Percentiles rank a stretch among this genome's conserved stretches.
Conservation (phyloP, 35 echinoderm and acorn worm species). For the Holothuria glaberrima region DNA sequence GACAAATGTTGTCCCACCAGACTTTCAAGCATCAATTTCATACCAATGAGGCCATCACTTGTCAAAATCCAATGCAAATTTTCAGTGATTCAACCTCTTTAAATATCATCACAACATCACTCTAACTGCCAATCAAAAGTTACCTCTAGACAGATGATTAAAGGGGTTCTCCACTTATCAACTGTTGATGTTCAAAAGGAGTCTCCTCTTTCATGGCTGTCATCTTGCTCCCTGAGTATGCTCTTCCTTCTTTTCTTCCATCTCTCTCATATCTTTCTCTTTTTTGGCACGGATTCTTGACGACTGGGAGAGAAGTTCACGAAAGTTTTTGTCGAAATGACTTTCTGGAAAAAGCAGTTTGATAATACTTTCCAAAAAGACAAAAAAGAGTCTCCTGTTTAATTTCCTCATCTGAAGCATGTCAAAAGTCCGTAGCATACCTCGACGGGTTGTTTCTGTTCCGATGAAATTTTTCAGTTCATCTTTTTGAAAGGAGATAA, state of each 20-base stretch:
- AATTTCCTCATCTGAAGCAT: constrained; percentile 90
- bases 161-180: too few relatives aligned
- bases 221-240: neutral
- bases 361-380: constrained; percentile 83
- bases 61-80: neutral
- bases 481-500: constrained; percentile 60
- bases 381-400: constrained; percentile 88
- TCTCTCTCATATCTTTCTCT: constrained; percentile 52
- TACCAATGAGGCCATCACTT: neutral
- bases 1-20: too few relatives aligned
- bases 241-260: constrained; percentile 23
- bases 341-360: constrained; percentile 79
- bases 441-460: constrained; percentile 84
- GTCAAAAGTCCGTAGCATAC: constrained; percentile 85
- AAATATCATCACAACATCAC: too few relatives aligned
- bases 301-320: constrained; percentile 84
- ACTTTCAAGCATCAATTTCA: neutral
- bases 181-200: too few relatives aligned
- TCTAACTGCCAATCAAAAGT: too few relatives aligned
- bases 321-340: constrained; percentile 80
- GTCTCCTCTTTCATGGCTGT: too few relatives aligned
- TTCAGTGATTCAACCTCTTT: too few relatives aligned
- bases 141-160: too few relatives aligned
- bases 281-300: constrained; percentile 79
- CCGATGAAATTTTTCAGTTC: constrained; percentile 99